These are phyloP conservation scores for Scaptomyza flava DNA, from an alignment of 2,888 invertebrate species.

Conservation along the genomic window DNA sequence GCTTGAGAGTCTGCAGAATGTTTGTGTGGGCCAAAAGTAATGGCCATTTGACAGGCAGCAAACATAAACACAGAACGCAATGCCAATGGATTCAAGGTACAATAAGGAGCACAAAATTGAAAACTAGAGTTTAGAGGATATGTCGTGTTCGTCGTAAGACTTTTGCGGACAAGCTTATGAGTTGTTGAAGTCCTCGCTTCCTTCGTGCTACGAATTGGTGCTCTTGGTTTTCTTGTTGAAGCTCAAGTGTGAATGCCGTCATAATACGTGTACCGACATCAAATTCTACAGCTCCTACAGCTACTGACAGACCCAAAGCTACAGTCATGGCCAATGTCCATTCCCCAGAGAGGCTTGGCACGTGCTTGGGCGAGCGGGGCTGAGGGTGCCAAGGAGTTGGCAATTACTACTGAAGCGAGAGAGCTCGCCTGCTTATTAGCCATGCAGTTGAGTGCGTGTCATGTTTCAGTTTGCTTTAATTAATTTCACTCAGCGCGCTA, in stretches of 20 bases:
- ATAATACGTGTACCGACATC: constrained; percentile 75
- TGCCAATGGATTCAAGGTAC: no score
- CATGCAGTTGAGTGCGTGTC: constrained; percentile 68
- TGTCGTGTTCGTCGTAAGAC: constrained; percentile 28
- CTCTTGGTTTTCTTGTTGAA: not conserved
- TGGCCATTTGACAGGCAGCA: constrained; percentile 30
- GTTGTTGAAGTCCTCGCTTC: constrained; percentile 9
- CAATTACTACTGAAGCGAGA: constrained; percentile 27
- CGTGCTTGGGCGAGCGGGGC: constrained; percentile 23
- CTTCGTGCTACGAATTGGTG: constrained; percentile 16
- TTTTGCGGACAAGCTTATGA: constrained; percentile 50
- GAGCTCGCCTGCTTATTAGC: constrained; percentile 45
- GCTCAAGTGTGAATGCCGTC: constrained; percentile 72
- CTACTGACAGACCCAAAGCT: constrained; percentile 46
- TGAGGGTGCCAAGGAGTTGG: constrained; percentile 14
- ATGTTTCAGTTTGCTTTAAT: constrained; percentile 73
- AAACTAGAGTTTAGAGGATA: not conserved
- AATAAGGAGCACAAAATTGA: no score
- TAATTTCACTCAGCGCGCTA: constrained; percentile 57
- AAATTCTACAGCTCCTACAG: constrained; percentile 34
- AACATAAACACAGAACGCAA: no score
- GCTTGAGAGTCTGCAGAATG: not conserved
- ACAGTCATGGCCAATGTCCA: constrained; percentile 9
- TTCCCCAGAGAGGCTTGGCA: constrained; percentile 31
- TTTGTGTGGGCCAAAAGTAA: not conserved